phyloP scores from a whole-genome alignment of 2,797 vertebrate genomes.

The Stomatorhinus walkeri region DNA sequence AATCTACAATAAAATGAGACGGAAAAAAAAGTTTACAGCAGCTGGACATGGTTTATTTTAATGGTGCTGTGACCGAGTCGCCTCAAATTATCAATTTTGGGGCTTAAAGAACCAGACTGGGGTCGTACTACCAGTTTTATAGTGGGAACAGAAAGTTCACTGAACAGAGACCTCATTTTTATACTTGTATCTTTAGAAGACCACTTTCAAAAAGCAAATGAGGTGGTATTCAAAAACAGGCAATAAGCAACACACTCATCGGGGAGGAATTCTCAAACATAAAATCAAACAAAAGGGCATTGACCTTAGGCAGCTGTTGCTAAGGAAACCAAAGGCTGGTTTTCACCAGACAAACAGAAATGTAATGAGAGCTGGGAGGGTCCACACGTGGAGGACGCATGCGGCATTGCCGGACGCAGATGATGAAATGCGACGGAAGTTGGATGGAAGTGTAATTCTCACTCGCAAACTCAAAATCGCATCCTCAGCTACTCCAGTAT shows the following conservation, averaged over 20 bases:
- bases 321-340: conserved; percentile 8
- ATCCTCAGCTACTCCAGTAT: conserved; percentile 30
- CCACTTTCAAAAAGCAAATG: conserved; percentile 3
- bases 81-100: neutral
- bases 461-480: conserved; percentile 15
- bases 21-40: neutral
- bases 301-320: neutral
- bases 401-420: neutral
- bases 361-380: neutral
- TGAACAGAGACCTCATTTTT: neutral
- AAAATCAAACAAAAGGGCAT: neutral
- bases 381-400: neutral
- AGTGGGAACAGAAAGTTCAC: neutral
- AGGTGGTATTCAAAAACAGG: conserved; percentile 13
- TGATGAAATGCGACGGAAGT: neutral
- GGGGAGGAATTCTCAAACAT: neutral
- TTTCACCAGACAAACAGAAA: conserved; percentile 26
- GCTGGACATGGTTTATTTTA: neutral
- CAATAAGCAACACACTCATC: conserved; percentile 23
- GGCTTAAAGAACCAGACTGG: neutral
- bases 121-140: neutral
- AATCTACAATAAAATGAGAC: neutral
- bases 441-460: conserved; percentile 17
- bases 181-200: neutral
- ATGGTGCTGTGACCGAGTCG: neutral